Conservation (phyloP, 2,797 vertebrate species). For the Nannoperca australis region DNA sequence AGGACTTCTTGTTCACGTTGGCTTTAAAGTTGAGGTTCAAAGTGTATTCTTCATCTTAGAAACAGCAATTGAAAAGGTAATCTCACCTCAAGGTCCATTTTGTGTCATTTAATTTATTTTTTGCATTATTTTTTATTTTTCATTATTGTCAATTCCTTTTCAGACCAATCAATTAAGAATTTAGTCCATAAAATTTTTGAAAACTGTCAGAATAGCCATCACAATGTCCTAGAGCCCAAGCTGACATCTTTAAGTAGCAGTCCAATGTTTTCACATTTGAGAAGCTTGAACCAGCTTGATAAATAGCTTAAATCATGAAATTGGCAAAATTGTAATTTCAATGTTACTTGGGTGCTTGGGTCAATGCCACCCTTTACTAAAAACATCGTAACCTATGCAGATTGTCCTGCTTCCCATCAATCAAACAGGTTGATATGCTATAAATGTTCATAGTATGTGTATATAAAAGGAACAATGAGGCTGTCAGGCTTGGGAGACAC, state of each 20-base stretch:
- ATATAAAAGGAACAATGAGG: background rate
- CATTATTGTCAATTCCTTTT: background rate
- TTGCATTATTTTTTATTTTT: background rate
- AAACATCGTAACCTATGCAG: background rate
- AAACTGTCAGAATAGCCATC: background rate
- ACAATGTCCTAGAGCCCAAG: background rate
- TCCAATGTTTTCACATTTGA: background rate
- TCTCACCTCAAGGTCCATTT: background rate
- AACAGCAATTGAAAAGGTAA: no score
- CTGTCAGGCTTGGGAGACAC: background rate
- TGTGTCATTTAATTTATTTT: background rate
- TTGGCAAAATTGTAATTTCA: background rate
- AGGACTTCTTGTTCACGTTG: background rate
- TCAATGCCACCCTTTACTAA: background rate
- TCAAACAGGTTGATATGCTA: background rate
- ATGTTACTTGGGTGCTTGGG: no score
- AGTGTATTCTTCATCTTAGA: background rate
- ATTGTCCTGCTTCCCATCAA: background rate
- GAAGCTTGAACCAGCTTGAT: background rate
- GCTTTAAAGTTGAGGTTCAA: background rate
- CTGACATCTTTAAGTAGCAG: background rate
- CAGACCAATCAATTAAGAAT: background rate
- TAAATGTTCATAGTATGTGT: background rate
- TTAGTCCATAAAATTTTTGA: background rate
- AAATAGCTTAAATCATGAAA: background rate